Evolutionary conservation across 2,797 vertebrate species (phyloP).

Genomic region (Enteromius radiatus): DNA sequence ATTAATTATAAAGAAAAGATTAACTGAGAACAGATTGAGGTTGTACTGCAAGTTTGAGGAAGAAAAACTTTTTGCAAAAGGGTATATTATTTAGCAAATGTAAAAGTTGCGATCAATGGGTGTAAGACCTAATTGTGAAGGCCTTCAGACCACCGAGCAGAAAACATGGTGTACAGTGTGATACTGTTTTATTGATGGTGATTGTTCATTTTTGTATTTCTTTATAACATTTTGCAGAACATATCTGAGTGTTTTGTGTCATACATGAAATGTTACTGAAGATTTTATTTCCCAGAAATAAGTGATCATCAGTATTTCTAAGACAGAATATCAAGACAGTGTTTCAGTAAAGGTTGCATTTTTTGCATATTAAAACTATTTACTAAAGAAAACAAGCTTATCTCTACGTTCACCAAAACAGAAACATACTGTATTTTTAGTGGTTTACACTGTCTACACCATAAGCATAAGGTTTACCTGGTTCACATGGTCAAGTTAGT

Average conservation of each 20-base stretch:
- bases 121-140: not conserved
- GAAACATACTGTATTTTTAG: not conserved
- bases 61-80: not conserved
- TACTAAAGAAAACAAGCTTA: not conserved
- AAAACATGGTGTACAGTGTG: not conserved
- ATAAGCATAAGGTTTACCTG: not conserved
- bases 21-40: not conserved
- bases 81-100: not conserved
- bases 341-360: not conserved
- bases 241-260: not conserved
- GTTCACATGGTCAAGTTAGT: not conserved
- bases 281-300: slow-evolving; percentile 23
- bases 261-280: not conserved
- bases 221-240: slow-evolving; percentile 10
- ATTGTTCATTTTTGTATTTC: slow-evolving; percentile 25
- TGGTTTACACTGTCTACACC: not conserved
- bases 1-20: not conserved
- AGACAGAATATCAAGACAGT: too few relatives aligned
- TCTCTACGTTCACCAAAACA: not conserved
- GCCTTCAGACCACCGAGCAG: not conserved
- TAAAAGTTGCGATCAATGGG: not conserved
- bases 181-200: not conserved
- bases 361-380: slow-evolving; percentile 4
- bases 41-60: not conserved
- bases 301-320: slow-evolving; percentile 2